Evolutionary conservation across 1,140 invertebrate genomes (phyloP), one percentile per base, ranked within the genome.

Genomic region (Aphelinus atriplicis): DNA sequence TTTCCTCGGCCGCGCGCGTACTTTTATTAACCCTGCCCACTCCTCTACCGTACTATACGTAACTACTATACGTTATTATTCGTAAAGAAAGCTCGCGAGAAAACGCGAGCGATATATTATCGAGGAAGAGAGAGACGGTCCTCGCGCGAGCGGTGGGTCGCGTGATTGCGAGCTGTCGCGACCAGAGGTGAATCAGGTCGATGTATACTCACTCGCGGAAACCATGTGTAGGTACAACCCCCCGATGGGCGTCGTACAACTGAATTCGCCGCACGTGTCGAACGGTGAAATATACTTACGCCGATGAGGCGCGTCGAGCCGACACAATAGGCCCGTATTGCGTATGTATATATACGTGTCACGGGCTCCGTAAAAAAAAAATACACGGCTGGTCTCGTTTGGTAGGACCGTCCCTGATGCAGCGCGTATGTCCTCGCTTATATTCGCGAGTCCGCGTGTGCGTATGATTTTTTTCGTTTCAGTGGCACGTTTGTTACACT

Each of bases 241-340:
- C 45, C 9, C 66, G 60, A 80, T 78, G 47, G 71, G 7, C 60
- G 56, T 73, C 75, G 65, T 77, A 78, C 73, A 77, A 78, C 63
- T 69, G 76, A 80, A 77, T 78, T 78, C 74, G 5, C 69, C 60
- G 48, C 69, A 2, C 45, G 73, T 76, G 61, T 71, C 72, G 70
- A 26, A 71, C 76, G 56, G 53, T 70, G 61, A 74, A 77, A 78
- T 78, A 76, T 66, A 76, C 71, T 78, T 77, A 76, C 63, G 61
- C 47, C 66, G 66, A 74, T 75, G 71, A 73, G 26, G 26, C 55
- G 65, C 47, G 62, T 61, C 57, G 47, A 2, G 10, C 57, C 70
- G 75, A 67, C 74, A 76, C 73, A 75, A 78, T 69, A 68, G 63
- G 75, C 74, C 7, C 58, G 61, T 63, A 69, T 71, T 64, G 26